A percentile compares a stretch with the other conserved stretches of the same genome.
These are phyloP conservation scores for Himalopsyche phryganea DNA, from an alignment of 1,140 invertebrate species.

Conservation along the genomic window DNA sequence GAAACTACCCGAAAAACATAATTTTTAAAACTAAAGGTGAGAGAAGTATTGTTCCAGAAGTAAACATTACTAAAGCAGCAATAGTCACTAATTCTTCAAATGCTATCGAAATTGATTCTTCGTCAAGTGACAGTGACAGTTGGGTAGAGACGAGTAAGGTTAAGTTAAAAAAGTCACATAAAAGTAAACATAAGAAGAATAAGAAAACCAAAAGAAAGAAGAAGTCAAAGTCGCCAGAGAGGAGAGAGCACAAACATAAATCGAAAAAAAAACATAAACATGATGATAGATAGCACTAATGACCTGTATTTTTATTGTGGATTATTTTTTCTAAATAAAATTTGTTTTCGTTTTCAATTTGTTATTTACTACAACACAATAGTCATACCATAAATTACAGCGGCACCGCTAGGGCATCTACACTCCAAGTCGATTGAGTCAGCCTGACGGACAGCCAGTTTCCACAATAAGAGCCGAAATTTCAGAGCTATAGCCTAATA, in stretches of 20 bases:
- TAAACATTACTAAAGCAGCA: conserved; percentile 35
- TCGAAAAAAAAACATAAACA: conserved; percentile 22
- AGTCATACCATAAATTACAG: too few relatives aligned
- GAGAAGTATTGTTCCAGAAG: conserved; percentile 1
- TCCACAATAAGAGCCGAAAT: too few relatives aligned
- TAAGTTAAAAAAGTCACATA: conserved; percentile 41
- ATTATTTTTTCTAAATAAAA: too few relatives aligned
- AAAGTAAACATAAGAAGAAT: conserved; percentile 39
- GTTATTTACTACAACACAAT: too few relatives aligned
- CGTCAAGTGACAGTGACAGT: conserved; percentile 35
- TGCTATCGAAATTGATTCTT: conserved; percentile 34
- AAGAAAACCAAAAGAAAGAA: conserved; percentile 29
- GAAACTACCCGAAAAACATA: conserved; percentile 49
- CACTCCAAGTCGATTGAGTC: too few relatives aligned
- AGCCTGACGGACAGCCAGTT: too few relatives aligned
- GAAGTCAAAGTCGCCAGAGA: neutral
- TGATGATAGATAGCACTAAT: too few relatives aligned
- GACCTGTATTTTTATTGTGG: too few relatives aligned
- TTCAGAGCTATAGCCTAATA: too few relatives aligned
- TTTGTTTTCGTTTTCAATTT: too few relatives aligned
- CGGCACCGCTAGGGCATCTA: too few relatives aligned
- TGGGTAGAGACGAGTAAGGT: conserved; percentile 46
- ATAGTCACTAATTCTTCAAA: too few relatives aligned
- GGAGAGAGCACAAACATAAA: conserved; percentile 26
- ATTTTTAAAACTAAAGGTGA: conserved; percentile 38